Evolutionary conservation across 2,888 invertebrate genomes (phyloP), one percentile per base, ranked within the genome.

Genomic region (Romanomermis culicivorax): DNA sequence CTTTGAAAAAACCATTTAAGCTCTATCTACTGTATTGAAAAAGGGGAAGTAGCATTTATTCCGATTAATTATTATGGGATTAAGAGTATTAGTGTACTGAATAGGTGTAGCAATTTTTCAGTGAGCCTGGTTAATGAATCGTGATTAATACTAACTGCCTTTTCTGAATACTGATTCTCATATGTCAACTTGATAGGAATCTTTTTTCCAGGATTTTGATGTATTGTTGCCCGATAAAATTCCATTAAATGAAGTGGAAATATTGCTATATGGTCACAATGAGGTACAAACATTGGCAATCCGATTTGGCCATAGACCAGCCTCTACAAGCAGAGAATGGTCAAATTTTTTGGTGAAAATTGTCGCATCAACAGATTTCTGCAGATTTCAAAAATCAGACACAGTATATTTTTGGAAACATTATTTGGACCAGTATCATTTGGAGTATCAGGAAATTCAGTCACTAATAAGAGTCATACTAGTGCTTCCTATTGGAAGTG

Each of bases 401-500:
- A 36, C 36, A 36, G 17, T 36, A 7, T 11, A 7, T 11, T 36
- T 36, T 36, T 36, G 36, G 36, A 7, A 36, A 17, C 36, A 36
- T 17, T 36, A 36, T 36, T 17, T 36, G 17, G 17, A 36, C 36
- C n/a, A n/a, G n/a, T n/a, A n/a, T n/a, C n/a, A n/a, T n/a, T n/a
- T n/a, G n/a, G n/a, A n/a, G n/a, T n/a, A n/a, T n/a, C n/a, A 36
- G 17, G 17, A 36, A 7, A 36, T 36, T 17, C 11, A 17, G 17
- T 11, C 7, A 36, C 36, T 36, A 36, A 36, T 36, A 11, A 36
- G 17, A 17, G 11, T 11, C 7, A 17, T 36, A 17, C 50, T 50
- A 27, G n/a, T 25, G 20, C 29, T 52, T 17, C 52, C 52, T 3
- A 11, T 36, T 42, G 52, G 52, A 20, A n/a, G n/a, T 52, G 30